Base-by-base conservation (phyloP, 2,113 vertebrate genomes). In the Mesembrinibis cayennensis region DNA sequence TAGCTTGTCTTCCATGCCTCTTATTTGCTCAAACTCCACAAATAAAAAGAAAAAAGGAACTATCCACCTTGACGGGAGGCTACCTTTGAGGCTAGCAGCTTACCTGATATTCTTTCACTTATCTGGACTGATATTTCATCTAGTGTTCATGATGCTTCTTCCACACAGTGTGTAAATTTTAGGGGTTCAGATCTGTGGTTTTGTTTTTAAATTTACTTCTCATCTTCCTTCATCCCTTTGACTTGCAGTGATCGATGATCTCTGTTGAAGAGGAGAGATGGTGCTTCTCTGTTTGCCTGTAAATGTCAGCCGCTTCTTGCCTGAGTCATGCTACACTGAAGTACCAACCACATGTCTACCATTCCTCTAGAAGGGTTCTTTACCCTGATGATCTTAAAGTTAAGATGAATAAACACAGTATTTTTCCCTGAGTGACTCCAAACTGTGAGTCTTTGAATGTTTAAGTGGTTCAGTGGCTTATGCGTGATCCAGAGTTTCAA, bases 91-190 rank as follows among this genome's bases (percentile, higher is more conserved):
- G 38, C 36, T 62, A 44, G 30, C 25, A 82, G 30, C 16, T 86
- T 36, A 53, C 42, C 42, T 40, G 40, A 13, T 19, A 3, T 5
- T 32, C 23, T 44, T 59, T 29, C 13, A 11, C 26, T 67, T 36
- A 34, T 4, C 88, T 79, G 82, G 29, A 14, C 29, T 52, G 23
- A 11, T 40, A 8, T 20, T 93, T 85, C 29, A 10, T 59, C 42
- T 38, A 1, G 16, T 34, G 34, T 73, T 81, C 50, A 3, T 25
- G 20, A 16, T 87, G 45, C 47, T 87, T 65, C 32, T 87, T 49
- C 27, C 21, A 18, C 40, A 11, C 10, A 14, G 0, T 14, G 6
- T 5, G 7, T 18, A 8, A 14, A 21, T 83, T 45, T 26, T 13
- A 70, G 38, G 26, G 2, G 3, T 11, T 87, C 19, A 40, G n/a